Evolutionary conservation across 2,113 vertebrate species (phyloP), one percentile per base, ranked within the genome.

Genomic region (Siphamia tubifer): DNA sequence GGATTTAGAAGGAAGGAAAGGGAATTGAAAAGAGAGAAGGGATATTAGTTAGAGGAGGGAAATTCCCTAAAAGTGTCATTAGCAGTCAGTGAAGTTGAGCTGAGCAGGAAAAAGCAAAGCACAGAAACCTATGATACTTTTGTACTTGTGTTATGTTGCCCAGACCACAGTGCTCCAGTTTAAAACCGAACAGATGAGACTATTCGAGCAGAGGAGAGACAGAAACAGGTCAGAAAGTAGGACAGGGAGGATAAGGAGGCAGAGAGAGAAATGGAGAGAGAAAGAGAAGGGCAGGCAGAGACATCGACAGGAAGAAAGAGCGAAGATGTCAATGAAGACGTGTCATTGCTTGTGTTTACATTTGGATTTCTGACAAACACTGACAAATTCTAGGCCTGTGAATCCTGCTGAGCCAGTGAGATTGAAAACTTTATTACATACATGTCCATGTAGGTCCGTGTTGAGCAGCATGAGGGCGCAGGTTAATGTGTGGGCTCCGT

Each of bases 401-500:
- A 36, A 42, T 12, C 35, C 51, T 43, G 36, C 17, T 11, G 40
- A 34, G 57, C 5, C 13, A 49, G 16, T 27, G 23, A 39, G 43
- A 55, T 8, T 27, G 20, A 58, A 23, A 57, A 11, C n/a, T 31
- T 4, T 5, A 31, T 67, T 81, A 89, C 92, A 15, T 91, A 93
- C 92, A 17, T 93, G 92, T 80, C 92, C 92, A 10, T 93, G 92
- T 8, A 93, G 86, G 60, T 93, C 92, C 3, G 92, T 93, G 88
- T 93, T 93, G 35, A 93, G 90, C 75, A 93, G 88, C 92, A 93
- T 93, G 4, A 93, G 91, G 51, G 92, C 92, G 4, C 92, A 93
- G 69, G 92, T 93, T 72, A 93, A 74, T 4, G 92, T 93, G 85
- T 93, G 92, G 54, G 91, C 92, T 56, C 92, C 92, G 64, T 93